Evolutionary conservation across 35 echinoderm and acorn worm genomes (phyloP), one percentile per base, ranked within the genome.

Genomic region (Apostichopus californicus): DNA sequence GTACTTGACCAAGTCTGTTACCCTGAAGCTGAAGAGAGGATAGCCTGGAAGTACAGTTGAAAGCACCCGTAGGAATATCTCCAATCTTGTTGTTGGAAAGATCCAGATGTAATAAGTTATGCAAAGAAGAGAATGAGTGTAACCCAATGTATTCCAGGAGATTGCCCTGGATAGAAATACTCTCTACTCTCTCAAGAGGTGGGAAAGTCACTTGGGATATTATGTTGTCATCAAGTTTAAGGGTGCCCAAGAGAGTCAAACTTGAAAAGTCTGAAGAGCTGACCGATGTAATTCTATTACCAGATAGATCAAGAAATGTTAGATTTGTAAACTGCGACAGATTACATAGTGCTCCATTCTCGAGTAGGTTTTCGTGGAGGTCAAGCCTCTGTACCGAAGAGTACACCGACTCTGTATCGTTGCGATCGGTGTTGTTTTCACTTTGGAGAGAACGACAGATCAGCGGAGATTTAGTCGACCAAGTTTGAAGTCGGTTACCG

Each of bases 171-270:
- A 87, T 3, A 66, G 57, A 65, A 26, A 87, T 22, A 63, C 21
- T 71, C 59, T 87, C 56, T 15, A 87, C 55, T 15, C 20, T 71
- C 9, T 23, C 57, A 54, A 87, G 57, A 9, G 6, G 25, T 63
- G 86, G 57, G 2, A 89, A 79, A 13, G 15, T n/a, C 22, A 91
- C 55, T 8, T 83, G 78, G 25, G 56, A 23, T 59, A 96, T 89
- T 75, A 75, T 93, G 25, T 96, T 96, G 21, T 90, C 80, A 18
- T 93, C 71, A 83, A 96, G 88, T 23, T 91, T 93, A 9, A 96
- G 87, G 78, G 80, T 65, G 2, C 25, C 73, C 4, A 96, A 68
- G 10, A 54, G 59, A 63, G 34, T 1, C n/a, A 96, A 68, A 52
- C 65, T 56, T 72, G 78, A 22, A 73, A 96, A 96, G 4, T 72